phyloP scores from a whole-genome alignment of 2,888 invertebrate genomes.

The Orchesellides sinensis region DNA sequence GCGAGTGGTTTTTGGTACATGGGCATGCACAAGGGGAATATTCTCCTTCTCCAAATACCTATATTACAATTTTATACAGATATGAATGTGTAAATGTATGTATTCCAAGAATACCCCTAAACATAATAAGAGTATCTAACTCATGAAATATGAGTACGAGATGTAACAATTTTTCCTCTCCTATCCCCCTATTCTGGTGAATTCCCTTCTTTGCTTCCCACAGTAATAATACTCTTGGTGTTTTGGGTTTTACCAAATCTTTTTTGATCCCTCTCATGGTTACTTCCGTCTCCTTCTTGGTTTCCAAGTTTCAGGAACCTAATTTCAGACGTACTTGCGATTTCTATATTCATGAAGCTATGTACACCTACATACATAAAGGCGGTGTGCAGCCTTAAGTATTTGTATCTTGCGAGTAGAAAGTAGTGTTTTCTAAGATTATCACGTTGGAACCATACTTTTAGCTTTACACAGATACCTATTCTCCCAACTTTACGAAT shows the following conservation, averaged over 20 bases:
- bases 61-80: not conserved
- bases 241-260: conserved; percentile 60
- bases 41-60: not conserved
- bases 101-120: too few relatives aligned
- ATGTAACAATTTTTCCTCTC: conserved; percentile 38
- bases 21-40: not conserved
- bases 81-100: not conserved
- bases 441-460: conserved; percentile 30
- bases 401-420: not conserved
- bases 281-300: conserved; percentile 40
- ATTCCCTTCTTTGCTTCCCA: conserved; percentile 44
- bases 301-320: conserved; percentile 36
- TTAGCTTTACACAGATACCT: conserved; percentile 31
- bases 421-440: conserved; percentile 26
- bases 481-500: conserved; percentile 29
- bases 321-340: conserved; percentile 26
- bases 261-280: conserved; percentile 60
- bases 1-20: not conserved
- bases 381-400: not conserved
- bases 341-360: not conserved
- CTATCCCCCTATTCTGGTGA: not conserved
- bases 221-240: conserved; percentile 61
- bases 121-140: conserved; percentile 23
- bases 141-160: conserved; percentile 50
- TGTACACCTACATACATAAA: not conserved